phyloP scores from a whole-genome alignment of 2,888 invertebrate species.

The Cyrtodaria siliqua region DNA sequence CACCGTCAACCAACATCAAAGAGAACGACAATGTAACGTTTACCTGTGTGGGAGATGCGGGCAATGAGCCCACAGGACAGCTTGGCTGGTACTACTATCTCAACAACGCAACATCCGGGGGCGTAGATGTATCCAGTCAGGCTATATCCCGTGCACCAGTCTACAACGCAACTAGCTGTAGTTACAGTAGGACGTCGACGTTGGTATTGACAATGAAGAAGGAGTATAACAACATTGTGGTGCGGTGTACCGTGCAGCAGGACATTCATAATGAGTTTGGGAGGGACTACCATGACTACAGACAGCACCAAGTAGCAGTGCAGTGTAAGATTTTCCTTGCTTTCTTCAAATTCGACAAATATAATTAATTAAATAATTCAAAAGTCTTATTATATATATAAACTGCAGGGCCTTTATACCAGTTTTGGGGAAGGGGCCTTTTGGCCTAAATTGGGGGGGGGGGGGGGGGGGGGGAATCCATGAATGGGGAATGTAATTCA shows the following conservation, averaged over 20 bases:
- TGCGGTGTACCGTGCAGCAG: conserved; percentile 52
- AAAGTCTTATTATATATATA: too few species aligned
- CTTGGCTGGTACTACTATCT: conserved; percentile 41
- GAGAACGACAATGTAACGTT: conserved; percentile 40
- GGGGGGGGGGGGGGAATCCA: too few species aligned
- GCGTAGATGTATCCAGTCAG: conserved; percentile 4
- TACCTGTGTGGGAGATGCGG: conserved; percentile 47
- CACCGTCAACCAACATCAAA: conserved; percentile 20
- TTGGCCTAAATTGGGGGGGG: too few species aligned
- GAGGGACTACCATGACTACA: conserved; percentile 10
- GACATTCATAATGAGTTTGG: conserved; percentile 1
- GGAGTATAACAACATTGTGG: conserved; percentile 19
- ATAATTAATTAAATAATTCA: too few species aligned
- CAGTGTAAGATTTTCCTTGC: too few species aligned
- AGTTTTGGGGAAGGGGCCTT: too few species aligned
- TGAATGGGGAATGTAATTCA: too few species aligned
- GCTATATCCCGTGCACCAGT: not conserved
- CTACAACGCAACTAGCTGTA: conserved; percentile 10
- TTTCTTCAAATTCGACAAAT: too few species aligned
- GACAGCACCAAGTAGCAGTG: conserved; percentile 10
- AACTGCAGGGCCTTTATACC: too few species aligned
- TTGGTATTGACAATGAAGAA: conserved; percentile 30
- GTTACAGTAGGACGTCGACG: conserved; percentile 21
- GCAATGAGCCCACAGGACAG: conserved; percentile 30
- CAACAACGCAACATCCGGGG: not conserved